These are phyloP conservation scores for Stichodactyla mertensii DNA, from an alignment of 64 coral and sea anemone genomes.

Conservation along the genomic window DNA sequence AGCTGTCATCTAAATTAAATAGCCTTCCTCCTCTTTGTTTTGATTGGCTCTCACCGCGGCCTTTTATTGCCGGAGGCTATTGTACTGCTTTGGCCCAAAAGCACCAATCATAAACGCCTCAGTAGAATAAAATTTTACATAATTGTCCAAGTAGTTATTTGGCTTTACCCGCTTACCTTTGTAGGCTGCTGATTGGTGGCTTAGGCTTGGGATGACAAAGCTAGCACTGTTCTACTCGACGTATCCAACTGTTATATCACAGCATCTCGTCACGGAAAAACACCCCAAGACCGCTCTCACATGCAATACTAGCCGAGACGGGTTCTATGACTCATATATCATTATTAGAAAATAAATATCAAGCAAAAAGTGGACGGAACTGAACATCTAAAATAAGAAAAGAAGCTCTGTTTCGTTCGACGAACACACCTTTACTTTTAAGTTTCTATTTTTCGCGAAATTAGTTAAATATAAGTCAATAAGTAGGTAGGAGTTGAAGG, in stretches of 20 bases:
- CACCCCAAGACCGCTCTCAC: not conserved
- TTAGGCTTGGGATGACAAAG: not conserved
- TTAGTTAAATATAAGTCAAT: too few species aligned
- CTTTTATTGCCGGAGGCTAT: constrained; percentile 75
- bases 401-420: too few species aligned
- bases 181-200: constrained; percentile 23
- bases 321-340: not conserved
- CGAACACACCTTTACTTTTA: too few species aligned
- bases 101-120: constrained; percentile 44
- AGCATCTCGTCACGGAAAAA: not conserved
- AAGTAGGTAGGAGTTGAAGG: too few species aligned
- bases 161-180: constrained; percentile 49
- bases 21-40: constrained; percentile 60
- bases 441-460: too few species aligned
- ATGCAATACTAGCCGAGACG: not conserved
- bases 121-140: constrained; percentile 67
- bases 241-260: constrained; percentile 70
- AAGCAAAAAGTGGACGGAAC: not conserved
- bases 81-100: constrained; percentile 29
- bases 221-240: constrained; percentile 23
- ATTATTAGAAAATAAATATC: not conserved
- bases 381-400: not conserved
- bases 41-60: constrained; percentile 65
- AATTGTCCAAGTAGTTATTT: constrained; percentile 70
- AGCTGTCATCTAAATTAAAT: constrained; percentile 99